phyloP scores from a whole-genome alignment of 1,140 invertebrate species.

The Gonioctena quinquepunctata region DNA sequence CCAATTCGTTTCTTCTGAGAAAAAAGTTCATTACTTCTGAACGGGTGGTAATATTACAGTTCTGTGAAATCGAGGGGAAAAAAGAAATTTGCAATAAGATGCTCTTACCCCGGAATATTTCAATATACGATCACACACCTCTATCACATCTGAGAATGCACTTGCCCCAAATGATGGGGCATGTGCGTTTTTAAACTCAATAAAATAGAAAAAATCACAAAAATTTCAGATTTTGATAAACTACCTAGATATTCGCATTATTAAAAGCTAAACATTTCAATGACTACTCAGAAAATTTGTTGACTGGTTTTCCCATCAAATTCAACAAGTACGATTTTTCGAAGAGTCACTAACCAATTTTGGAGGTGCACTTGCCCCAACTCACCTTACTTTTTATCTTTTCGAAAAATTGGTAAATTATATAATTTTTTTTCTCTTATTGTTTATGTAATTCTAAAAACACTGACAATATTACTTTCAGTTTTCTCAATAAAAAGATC shows the following conservation, averaged over 20 bases:
- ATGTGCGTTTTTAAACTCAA: constrained; percentile 9
- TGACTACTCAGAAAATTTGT: not conserved
- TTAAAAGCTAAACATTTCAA: not conserved
- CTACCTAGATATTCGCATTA: not conserved
- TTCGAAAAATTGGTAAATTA: no score
- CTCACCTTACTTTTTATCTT: no score
- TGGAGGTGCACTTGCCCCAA: constrained; percentile 41
- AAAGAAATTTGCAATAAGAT: constrained; percentile 1
- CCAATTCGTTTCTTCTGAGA: constrained; percentile 4
- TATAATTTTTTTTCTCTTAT: no score
- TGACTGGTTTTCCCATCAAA: constrained; percentile 1
- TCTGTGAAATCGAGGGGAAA: constrained; percentile 9
- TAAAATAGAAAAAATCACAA: constrained; percentile 11
- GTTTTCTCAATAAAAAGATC: no score
- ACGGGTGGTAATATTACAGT: constrained; percentile 12
- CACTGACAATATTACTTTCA: no score
- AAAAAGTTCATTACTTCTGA: constrained; percentile 3
- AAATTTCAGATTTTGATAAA: constrained; percentile 10
- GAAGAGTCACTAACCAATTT: not conserved
- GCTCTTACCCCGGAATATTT: constrained; percentile 13
- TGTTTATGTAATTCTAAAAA: no score
- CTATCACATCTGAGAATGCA: not conserved
- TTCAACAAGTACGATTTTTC: not conserved
- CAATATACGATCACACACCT: constrained; percentile 6
- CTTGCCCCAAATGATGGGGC: constrained; percentile 9